These are phyloP conservation scores for Tenualosa thibaudeaui DNA, from an alignment of 2,797 vertebrate species.

Conservation along the genomic window DNA sequence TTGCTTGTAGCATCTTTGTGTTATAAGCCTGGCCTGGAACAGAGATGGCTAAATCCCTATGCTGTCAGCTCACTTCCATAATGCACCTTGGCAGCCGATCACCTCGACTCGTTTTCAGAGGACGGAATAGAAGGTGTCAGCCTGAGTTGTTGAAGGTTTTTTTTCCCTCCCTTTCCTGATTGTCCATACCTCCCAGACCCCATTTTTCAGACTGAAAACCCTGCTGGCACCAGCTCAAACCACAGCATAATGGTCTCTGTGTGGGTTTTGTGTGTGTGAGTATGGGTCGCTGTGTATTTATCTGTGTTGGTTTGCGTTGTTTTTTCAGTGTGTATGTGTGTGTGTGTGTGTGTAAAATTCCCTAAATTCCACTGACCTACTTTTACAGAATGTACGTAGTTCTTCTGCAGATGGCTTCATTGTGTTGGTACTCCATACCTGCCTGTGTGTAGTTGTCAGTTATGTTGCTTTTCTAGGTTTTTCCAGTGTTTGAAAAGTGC, in stretches of 20 bases:
- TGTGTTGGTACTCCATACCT: not conserved
- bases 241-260: not conserved
- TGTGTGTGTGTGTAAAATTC: not conserved
- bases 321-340: not conserved
- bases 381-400: not conserved
- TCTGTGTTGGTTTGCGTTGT: not conserved
- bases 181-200: not conserved
- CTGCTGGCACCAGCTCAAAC: not conserved
- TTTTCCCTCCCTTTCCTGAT: not conserved
- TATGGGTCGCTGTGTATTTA: not conserved
- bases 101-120: not conserved
- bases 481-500: not conserved
- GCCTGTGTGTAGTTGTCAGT: not conserved
- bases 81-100: not conserved
- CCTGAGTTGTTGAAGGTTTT: not conserved
- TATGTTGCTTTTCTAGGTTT: not conserved
- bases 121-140: not conserved
- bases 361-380: constrained; percentile 13
- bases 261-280: not conserved
- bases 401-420: not conserved
- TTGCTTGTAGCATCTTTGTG: not conserved
- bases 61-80: not conserved
- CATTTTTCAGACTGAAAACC: not conserved
- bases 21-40: not conserved
- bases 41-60: not conserved